These are phyloP conservation scores for Coptotermes formosanus DNA, from an alignment of 1,140 invertebrate genomes.

Conservation along the genomic window DNA sequence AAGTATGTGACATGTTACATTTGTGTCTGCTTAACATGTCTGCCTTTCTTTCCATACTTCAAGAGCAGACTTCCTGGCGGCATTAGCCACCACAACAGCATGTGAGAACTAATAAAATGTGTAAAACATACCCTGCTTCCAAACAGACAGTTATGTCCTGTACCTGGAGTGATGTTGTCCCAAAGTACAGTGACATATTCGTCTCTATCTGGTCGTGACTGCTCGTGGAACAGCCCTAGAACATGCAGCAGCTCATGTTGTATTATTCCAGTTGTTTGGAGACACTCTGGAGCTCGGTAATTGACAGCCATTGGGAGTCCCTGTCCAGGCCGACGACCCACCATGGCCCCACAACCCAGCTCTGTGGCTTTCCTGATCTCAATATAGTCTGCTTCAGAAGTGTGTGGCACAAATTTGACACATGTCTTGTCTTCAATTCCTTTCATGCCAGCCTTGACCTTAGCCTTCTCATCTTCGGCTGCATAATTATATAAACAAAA, in stretches of 20 bases:
- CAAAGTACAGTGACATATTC: slow-evolving; percentile 52
- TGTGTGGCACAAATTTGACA: slow-evolving; percentile 46
- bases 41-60: not conserved
- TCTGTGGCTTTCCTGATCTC: slow-evolving; percentile 35
- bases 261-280: slow-evolving; percentile 46
- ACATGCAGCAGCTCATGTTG: slow-evolving; percentile 58
- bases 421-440: slow-evolving; percentile 45
- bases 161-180: slow-evolving; percentile 52
- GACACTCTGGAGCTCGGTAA: slow-evolving; percentile 38
- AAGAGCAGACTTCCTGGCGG: not conserved
- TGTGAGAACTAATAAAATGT: not conserved
- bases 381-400: slow-evolving; percentile 46
- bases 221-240: slow-evolving; percentile 58
- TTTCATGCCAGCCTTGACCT: slow-evolving; percentile 38
- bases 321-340: slow-evolving; percentile 33
- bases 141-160: not conserved
- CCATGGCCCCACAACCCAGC: slow-evolving; percentile 40
- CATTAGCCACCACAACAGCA: not conserved
- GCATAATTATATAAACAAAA: not conserved
- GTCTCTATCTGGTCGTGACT: slow-evolving; percentile 55
- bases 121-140: not conserved
- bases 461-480: slow-evolving; percentile 3
- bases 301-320: slow-evolving; percentile 30
- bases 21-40: not conserved
- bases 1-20: not conserved